A percentile compares a stretch with the other conserved stretches of the same genome.
phyloP scores from a whole-genome alignment of 2,113 vertebrate genomes.

The Leptosomus discolor region DNA sequence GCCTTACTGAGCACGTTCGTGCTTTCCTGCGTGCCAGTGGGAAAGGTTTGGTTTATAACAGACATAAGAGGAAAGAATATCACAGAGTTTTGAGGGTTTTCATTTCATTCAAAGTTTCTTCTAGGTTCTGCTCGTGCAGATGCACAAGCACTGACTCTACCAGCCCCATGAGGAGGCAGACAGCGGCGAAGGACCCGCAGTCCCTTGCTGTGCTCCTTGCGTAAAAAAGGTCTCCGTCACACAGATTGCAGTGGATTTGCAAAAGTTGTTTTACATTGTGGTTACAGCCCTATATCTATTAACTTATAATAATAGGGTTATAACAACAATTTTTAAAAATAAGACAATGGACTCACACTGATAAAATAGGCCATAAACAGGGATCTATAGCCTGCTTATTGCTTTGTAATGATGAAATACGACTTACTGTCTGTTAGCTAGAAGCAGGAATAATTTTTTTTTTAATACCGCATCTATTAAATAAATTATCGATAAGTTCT shows the following conservation, averaged over 20 bases:
- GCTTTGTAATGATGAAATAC: constrained; percentile 37
- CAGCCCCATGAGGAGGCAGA: rapidly evolving
- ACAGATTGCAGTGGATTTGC: neutral
- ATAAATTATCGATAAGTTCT: neutral
- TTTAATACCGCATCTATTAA: neutral
- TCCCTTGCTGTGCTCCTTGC: neutral
- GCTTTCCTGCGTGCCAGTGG: rapidly evolving
- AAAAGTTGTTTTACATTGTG: neutral
- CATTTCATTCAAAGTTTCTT: neutral
- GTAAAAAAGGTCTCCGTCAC: neutral
- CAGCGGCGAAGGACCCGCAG: rapidly evolving
- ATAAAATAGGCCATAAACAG: constrained; percentile 20
- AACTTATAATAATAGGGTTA: neutral
- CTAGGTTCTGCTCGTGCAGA: rapidly evolving
- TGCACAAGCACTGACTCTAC: rapidly evolving
- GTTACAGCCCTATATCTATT: neutral
- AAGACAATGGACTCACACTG: constrained; percentile 28
- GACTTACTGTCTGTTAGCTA: neutral
- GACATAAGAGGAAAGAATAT: neutral
- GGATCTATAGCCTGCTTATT: constrained; percentile 29
- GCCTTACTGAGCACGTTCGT: rapidly evolving
- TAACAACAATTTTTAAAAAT: constrained; percentile 17
- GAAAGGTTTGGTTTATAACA: rapidly evolving
- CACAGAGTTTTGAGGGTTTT: rapidly evolving
- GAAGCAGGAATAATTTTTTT: neutral